Conservation (phyloP, 2,888 invertebrate genomes). For the Drosophila limbata region DNA sequence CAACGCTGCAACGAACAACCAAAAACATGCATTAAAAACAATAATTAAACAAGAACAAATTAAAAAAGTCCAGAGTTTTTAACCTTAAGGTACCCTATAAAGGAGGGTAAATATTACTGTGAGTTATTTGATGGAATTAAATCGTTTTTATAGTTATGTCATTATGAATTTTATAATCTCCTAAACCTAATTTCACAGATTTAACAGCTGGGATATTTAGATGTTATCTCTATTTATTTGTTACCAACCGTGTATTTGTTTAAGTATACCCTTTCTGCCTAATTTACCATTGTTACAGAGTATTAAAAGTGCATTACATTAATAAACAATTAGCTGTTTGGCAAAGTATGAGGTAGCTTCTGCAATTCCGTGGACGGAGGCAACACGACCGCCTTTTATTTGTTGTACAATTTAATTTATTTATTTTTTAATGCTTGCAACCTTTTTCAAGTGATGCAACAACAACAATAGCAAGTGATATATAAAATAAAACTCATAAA, state of each 20-base stretch:
- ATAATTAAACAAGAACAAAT: conserved; percentile 14
- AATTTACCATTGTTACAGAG: neutral
- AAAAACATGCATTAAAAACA: conserved; percentile 44
- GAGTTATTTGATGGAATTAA: too few relatives aligned
- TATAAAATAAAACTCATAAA: conserved; percentile 20
- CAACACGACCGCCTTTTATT: conserved; percentile 63
- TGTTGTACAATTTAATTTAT: conserved; percentile 66
- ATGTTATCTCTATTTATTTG: too few relatives aligned
- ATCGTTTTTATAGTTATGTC: too few relatives aligned
- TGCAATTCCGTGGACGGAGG: conserved; percentile 19
- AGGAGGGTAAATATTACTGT: neutral
- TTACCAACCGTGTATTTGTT: neutral
- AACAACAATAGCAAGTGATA: conserved; percentile 10
- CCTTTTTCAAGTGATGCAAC: conserved; percentile 37
- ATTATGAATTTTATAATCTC: too few relatives aligned
- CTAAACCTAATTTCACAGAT: too few relatives aligned
- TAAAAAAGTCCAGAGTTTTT: neutral
- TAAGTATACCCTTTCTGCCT: conserved; percentile 1
- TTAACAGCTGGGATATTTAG: too few relatives aligned
- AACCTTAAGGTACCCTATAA: conserved; percentile 15
- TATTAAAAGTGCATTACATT: conserved; percentile 57
- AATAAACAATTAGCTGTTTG: conserved; percentile 61
- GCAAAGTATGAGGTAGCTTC: conserved; percentile 20
- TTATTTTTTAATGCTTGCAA: conserved; percentile 53
- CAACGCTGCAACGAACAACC: conserved; percentile 38